phyloP scores from a whole-genome alignment of 2,888 invertebrate genomes.

The Autographa gamma region DNA sequence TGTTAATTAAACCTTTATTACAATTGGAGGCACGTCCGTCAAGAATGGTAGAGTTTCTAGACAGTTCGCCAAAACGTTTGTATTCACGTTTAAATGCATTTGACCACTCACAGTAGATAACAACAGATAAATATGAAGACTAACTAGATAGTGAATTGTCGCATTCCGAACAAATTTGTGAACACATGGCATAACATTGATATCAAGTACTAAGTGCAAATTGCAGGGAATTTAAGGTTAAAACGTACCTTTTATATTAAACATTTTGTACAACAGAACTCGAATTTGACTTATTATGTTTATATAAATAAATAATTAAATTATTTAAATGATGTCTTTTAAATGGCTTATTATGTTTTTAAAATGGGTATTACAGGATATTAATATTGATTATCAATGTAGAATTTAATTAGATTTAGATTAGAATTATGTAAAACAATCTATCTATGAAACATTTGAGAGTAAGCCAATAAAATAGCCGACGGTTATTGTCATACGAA shows the following conservation, averaged over 20 bases:
- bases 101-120: slow-evolving; percentile 6
- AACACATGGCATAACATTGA: slow-evolving; percentile 38
- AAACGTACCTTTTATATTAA: neutral
- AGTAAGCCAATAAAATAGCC: neutral
- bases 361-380: too few species aligned
- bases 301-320: too few species aligned
- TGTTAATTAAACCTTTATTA: neutral
- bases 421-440: too few species aligned
- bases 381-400: too few species aligned
- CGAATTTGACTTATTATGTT: too few species aligned
- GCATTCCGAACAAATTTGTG: slow-evolving; percentile 45
- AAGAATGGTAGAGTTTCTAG: neutral
- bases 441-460: too few species aligned
- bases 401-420: too few species aligned
- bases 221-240: slow-evolving; percentile 36
- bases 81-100: slow-evolving; percentile 3
- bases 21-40: neutral
- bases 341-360: too few species aligned
- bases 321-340: too few species aligned
- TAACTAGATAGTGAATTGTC: slow-evolving; percentile 24
- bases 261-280: too few species aligned
- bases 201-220: slow-evolving; percentile 38
- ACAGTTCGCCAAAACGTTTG: slow-evolving; percentile 2
- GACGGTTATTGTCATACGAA: neutral
- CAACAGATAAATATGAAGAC: slow-evolving; percentile 6